These are phyloP conservation scores for Chionomys nivalis DNA, from an alignment of 2,113 vertebrate genomes.

Conservation along the genomic window DNA sequence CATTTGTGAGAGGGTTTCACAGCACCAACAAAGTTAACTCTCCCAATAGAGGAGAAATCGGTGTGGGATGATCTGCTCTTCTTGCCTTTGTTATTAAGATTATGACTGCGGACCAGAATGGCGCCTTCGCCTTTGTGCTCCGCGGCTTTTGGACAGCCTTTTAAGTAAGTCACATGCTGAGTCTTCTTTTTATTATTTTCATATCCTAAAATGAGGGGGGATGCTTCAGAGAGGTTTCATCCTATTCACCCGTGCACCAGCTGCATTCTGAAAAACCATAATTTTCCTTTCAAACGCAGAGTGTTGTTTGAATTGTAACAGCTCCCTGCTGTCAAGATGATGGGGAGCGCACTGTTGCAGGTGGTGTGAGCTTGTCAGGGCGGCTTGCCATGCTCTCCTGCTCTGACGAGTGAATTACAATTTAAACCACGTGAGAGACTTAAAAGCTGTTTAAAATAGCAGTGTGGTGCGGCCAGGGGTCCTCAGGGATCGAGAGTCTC, in stretches of 20 bases:
- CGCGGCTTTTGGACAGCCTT: conserved; percentile 58
- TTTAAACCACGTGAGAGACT: conserved; percentile 35
- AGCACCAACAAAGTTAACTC: conserved; percentile 48
- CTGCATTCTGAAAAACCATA: conserved; percentile 78
- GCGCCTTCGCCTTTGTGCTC: conserved; percentile 66
- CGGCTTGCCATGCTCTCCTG: not conserved
- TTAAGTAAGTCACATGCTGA: conserved; percentile 62
- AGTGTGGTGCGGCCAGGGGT: not conserved
- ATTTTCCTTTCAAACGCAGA: conserved; percentile 78
- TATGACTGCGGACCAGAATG: conserved; percentile 49
- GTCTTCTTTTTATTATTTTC: conserved; percentile 72
- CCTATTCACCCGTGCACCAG: conserved; percentile 69
- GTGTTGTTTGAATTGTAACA: conserved; percentile 69
- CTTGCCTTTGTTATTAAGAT: conserved; percentile 56
- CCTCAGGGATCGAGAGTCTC: not conserved
- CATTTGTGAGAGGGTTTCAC: conserved; percentile 56
- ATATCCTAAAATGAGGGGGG: conserved; percentile 67
- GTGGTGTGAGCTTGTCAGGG: conserved; percentile 55
- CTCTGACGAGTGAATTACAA: conserved; percentile 60
- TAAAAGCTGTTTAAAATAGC: conserved; percentile 25
- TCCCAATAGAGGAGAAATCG: conserved; percentile 39
- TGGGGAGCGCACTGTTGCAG: conserved; percentile 61
- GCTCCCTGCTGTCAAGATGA: conserved; percentile 69
- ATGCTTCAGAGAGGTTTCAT: conserved; percentile 35
- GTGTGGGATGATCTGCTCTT: conserved; percentile 67